phyloP scores from a whole-genome alignment of 2,888 invertebrate genomes.

The Argynnis bischoffii region DNA sequence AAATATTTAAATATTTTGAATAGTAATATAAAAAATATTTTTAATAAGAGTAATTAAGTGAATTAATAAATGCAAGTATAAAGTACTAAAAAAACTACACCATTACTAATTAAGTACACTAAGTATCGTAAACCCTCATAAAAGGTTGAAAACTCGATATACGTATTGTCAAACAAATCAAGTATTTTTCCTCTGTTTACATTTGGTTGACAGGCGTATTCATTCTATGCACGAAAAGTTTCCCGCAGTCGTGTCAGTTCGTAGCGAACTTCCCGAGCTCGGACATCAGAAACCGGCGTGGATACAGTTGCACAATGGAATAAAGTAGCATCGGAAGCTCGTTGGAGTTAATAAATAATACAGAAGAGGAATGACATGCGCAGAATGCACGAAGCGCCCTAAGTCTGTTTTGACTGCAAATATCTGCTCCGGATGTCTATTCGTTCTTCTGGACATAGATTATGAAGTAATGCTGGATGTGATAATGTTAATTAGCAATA shows the following conservation, averaged over 20 bases:
- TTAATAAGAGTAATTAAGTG: no score
- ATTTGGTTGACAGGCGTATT: constrained; percentile 74
- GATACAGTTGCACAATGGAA: constrained; percentile 78
- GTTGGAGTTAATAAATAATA: constrained; percentile 82
- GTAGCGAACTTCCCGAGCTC: constrained; percentile 66
- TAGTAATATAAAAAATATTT: no score
- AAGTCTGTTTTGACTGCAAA: constrained; percentile 80
- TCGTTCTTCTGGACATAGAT: constrained; percentile 42
- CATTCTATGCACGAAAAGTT: constrained; percentile 81
- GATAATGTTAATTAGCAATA: constrained; percentile 1
- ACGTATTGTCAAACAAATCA: constrained; percentile 48
- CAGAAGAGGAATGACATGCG: constrained; percentile 76
- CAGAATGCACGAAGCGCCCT: constrained; percentile 68
- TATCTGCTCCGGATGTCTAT: constrained; percentile 71
- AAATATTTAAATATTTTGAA: no score
- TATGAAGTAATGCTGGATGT: constrained; percentile 39
- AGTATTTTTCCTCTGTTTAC: constrained; percentile 72
- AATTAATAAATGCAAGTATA: no score
- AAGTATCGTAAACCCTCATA: neutral
- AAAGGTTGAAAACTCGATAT: constrained; percentile 19
- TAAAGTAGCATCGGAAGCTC: constrained; percentile 81
- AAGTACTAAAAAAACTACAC: no score
- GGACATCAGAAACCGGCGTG: constrained; percentile 72
- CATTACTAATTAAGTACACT: no score
- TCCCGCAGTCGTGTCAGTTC: constrained; percentile 72